These are phyloP conservation scores for Neodon shergylaensis DNA, from an alignment of 2,113 vertebrate genomes.

Conservation along the genomic window DNA sequence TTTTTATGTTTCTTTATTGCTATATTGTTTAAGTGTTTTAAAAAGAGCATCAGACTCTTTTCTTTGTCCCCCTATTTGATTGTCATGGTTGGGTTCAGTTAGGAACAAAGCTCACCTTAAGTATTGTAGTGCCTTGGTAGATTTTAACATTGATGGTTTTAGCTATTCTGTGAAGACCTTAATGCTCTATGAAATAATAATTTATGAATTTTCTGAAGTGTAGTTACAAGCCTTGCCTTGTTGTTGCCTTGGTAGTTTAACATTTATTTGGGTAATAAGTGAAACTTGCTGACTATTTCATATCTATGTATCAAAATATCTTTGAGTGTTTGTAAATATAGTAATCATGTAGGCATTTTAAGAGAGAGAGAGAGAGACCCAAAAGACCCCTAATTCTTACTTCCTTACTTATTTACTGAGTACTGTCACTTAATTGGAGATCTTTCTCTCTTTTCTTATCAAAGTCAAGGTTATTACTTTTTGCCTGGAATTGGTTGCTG, in stretches of 20 bases:
- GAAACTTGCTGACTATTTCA: neutral
- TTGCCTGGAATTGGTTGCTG: neutral
- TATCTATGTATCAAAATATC: neutral
- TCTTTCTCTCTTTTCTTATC: neutral
- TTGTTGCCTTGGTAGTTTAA: neutral
- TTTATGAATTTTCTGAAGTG: conserved; percentile 40
- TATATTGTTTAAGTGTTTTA: neutral
- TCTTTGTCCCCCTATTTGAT: neutral
- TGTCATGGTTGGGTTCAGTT: neutral
- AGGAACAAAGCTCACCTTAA: neutral
- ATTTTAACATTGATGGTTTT: neutral
- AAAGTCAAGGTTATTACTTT: neutral
- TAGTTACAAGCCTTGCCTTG: conserved; percentile 22
- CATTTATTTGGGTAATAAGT: conserved; percentile 24
- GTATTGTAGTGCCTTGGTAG: neutral
- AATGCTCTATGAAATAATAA: neutral
- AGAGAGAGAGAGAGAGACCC: neutral
- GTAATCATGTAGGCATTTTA: neutral
- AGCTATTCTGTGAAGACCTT: conserved; percentile 3
- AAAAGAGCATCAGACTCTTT: neutral
- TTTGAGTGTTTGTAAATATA: conserved; percentile 13
- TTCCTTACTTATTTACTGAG: neutral
- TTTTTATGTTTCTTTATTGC: conserved; percentile 19
- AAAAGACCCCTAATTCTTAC: neutral
- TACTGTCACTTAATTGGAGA: neutral